phyloP scores from a whole-genome alignment of 2,888 invertebrate species.

The Hypolimnas misippus region DNA sequence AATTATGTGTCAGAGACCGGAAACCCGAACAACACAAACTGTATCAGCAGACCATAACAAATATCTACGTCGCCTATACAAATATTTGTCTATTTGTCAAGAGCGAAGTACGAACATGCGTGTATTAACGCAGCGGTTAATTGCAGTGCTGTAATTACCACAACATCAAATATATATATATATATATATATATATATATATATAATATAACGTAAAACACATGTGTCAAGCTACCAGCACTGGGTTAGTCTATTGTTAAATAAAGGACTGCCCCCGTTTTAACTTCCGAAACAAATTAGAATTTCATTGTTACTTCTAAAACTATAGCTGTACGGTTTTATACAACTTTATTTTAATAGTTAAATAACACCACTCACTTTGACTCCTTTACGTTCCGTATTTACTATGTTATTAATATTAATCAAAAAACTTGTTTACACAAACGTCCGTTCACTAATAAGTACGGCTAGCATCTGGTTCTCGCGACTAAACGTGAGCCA shows the following conservation, averaged over 20 bases:
- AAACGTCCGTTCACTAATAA: slow-evolving; percentile 12
- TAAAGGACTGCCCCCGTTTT: neutral
- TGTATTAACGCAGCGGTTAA: too few relatives aligned
- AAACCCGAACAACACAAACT: too few relatives aligned
- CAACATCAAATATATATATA: too few relatives aligned
- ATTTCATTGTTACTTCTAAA: neutral
- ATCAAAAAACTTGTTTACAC: neutral
- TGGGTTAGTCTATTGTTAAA: neutral
- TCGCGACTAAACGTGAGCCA: neutral
- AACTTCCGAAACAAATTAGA: neutral
- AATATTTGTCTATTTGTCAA: too few relatives aligned
- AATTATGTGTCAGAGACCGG: too few relatives aligned
- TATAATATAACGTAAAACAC: neutral
- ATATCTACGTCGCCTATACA: too few relatives aligned
- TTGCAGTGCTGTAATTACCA: too few relatives aligned
- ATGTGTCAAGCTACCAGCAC: neutral
- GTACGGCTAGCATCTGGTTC: neutral
- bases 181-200: too few relatives aligned
- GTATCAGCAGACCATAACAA: too few relatives aligned
- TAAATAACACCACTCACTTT: neutral
- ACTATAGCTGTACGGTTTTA: neutral
- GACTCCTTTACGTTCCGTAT: slow-evolving; percentile 2
- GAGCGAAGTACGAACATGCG: too few relatives aligned
- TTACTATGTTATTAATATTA: neutral
- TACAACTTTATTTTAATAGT: neutral